A percentile compares a stretch with the other conserved stretches of the same genome.
Conservation (phyloP, 2,888 invertebrate genomes). For the Steinernema hermaphroditum region DNA sequence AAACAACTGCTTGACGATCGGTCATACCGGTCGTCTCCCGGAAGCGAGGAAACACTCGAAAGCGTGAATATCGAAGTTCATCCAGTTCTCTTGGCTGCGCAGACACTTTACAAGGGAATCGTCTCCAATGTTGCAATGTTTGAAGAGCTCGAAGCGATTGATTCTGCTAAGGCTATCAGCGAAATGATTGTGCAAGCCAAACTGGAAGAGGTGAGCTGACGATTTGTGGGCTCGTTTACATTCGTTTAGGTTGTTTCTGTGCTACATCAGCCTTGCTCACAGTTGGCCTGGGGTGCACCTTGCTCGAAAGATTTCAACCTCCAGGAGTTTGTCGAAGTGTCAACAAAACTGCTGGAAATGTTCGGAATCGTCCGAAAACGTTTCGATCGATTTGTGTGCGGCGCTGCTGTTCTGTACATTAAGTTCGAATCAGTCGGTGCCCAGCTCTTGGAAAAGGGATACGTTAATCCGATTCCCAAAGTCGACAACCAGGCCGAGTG, state of each 20-base stretch:
- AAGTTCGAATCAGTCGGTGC: slow-evolving; percentile 31
- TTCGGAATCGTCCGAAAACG: neutral
- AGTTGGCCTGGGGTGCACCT: slow-evolving; percentile 13
- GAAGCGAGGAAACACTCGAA: neutral
- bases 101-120: slow-evolving; percentile 10
- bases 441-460: slow-evolving; percentile 73
- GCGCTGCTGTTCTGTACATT: slow-evolving; percentile 30
- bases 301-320: neutral
- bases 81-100: slow-evolving; percentile 2
- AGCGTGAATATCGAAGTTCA: neutral
- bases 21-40: neutral
- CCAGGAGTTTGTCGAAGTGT: neutral
- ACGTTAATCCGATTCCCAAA: slow-evolving; percentile 78
- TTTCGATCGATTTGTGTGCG: slow-evolving; percentile 8
- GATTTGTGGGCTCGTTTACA: neutral
- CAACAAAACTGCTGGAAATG: neutral
- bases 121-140: neutral
- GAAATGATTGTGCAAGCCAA: slow-evolving; percentile 12
- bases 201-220: neutral
- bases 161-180: slow-evolving; percentile 3
- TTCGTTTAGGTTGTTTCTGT: no score
- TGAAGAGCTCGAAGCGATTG: slow-evolving; percentile 9
- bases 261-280: neutral
- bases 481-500: slow-evolving; percentile 75
- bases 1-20: neutral